These are phyloP conservation scores for Eclectus roratus DNA, from an alignment of 2,113 vertebrate species.

Conservation along the genomic window DNA sequence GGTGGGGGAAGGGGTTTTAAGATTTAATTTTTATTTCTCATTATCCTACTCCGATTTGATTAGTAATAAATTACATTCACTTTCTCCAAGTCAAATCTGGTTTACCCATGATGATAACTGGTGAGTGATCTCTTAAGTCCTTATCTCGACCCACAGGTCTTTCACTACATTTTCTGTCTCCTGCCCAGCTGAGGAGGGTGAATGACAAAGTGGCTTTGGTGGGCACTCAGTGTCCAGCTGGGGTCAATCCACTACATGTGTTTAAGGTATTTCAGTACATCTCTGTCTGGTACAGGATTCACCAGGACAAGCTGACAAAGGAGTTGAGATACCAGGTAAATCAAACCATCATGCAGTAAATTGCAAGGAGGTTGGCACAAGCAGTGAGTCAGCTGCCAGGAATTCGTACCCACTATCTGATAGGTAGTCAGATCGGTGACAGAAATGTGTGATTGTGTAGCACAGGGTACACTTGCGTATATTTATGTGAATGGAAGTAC, in stretches of 20 bases:
- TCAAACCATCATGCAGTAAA: background rate
- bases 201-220: background rate
- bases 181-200: background rate
- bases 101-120: rapidly evolving
- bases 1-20: background rate
- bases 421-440: background rate
- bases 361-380: background rate
- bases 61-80: background rate
- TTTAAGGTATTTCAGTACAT: background rate
- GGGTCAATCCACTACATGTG: rapidly evolving
- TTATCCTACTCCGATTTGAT: background rate
- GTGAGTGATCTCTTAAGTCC: background rate
- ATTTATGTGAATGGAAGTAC: background rate
- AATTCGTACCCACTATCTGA: background rate
- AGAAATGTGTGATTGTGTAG: background rate
- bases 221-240: background rate
- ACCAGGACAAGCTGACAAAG: background rate
- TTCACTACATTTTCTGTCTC: background rate
- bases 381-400: background rate
- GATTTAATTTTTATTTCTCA: background rate
- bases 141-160: background rate
- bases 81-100: background rate
- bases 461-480: background rate
- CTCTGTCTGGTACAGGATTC: background rate
- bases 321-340: background rate